Conservation (phyloP, 2,888 invertebrate genomes). For the Cantharis nigra region DNA sequence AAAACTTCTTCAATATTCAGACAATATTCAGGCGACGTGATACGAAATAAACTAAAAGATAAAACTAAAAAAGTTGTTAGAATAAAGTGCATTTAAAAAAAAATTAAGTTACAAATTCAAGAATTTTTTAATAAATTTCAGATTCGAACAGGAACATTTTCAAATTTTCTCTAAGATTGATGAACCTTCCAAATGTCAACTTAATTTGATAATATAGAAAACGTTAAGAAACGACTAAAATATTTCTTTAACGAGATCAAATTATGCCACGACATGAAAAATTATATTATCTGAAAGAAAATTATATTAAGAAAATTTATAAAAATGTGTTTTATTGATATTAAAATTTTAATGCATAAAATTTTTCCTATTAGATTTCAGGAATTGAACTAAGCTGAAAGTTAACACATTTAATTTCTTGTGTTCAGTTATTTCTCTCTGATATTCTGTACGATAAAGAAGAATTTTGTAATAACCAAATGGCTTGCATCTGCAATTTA, state of each 20-base stretch:
- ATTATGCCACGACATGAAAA: not conserved
- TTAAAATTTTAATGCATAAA: not conserved
- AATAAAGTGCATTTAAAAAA: constrained; percentile 12
- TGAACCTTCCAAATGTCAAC: not conserved
- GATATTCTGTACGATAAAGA: not conserved
- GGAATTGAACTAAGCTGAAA: not conserved
- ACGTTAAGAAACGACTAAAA: not conserved
- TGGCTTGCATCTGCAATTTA: not conserved
- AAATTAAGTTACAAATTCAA: not conserved
- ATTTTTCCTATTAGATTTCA: not conserved
- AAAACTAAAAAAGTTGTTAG: constrained; percentile 20
- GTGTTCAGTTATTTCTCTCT: not conserved
- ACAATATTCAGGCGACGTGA: constrained; percentile 27
- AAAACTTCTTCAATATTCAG: constrained; percentile 29
- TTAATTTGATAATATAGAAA: not conserved
- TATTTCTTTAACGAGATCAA: not conserved
- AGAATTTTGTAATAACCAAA: not conserved
- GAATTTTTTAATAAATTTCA: constrained; percentile 4
- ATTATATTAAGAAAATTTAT: not conserved
- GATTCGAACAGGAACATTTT: not conserved
- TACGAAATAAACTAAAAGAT: constrained; percentile 20
- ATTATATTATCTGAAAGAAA: not conserved
- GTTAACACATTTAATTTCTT: not conserved
- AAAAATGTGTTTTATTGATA: not conserved
- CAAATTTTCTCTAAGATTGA: not conserved